Percentiles rank a stretch among this genome's conserved stretches.
Conservation (phyloP, 2,888 invertebrate species). For the Lumbricus terrestris region DNA sequence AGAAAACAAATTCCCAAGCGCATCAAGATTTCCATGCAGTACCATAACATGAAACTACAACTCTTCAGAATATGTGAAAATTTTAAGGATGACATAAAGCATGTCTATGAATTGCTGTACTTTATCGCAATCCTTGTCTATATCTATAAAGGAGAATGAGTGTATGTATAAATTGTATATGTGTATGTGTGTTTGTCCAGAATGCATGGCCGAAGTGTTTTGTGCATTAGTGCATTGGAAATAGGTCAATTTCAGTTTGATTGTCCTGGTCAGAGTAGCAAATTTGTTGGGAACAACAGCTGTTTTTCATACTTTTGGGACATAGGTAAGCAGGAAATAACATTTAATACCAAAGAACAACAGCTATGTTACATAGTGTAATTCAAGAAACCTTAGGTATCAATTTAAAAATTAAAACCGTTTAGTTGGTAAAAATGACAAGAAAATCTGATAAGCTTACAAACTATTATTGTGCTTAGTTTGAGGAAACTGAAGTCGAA, state of each 20-base stretch:
- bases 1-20: neutral
- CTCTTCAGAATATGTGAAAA: neutral
- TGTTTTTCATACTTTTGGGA: too few relatives aligned
- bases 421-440: neutral
- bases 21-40: neutral
- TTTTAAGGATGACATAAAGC: neutral
- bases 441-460: neutral
- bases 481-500: constrained; percentile 31
- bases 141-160: too few relatives aligned
- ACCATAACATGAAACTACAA: neutral
- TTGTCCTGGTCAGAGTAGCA: too few relatives aligned
- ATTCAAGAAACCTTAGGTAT: neutral
- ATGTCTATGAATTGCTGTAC: neutral
- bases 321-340: too few relatives aligned
- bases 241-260: too few relatives aligned
- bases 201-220: too few relatives aligned
- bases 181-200: too few relatives aligned
- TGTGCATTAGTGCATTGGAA: too few relatives aligned
- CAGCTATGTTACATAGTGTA: too few relatives aligned
- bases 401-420: neutral
- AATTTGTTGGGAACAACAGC: too few relatives aligned
- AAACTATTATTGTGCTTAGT: neutral
- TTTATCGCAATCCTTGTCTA: neutral
- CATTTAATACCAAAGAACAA: too few relatives aligned
- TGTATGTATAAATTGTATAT: neutral